Base-by-base conservation (phyloP, 2,797 vertebrate genomes). In the Anisognathus igniventris region DNA sequence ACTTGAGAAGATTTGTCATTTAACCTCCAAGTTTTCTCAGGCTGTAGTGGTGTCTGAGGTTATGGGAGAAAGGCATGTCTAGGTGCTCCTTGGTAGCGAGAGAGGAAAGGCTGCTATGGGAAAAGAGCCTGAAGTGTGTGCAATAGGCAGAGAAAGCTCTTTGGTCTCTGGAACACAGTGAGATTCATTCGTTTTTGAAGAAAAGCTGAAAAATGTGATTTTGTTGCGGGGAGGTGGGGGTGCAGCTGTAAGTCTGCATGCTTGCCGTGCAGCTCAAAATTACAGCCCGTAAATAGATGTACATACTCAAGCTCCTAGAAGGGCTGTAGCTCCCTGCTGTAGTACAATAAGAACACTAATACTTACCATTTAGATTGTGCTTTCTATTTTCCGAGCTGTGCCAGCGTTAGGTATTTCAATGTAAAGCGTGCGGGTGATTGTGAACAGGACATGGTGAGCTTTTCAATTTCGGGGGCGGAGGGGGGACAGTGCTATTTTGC, bases 371-470 rank as follows among this genome's bases (percentile, higher is more conserved):
- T 70, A 73, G 56, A 39, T 18, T 70, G 77, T 66, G 48, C 76
- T 85, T 92, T 80, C 64, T 86, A 54, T 95, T 96, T 92, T 60
- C 74, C 95, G 95, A 56, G 51, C 92, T 57, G 22, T 58, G 81
- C 37, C 31, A 56, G 44, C 3, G 0, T 62, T 90, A 35, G 57
- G 53, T 89, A 60, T 92, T 78, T 66, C 21, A 68, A 45, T 14
- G 50, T 68, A 80, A 88, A 94, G 76, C 7, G 2, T 47, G 81
- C 0, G 37, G 37, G 70, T 44, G 79, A 72, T 62, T 62, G 44
- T 51, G 70, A 90, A 30, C 18, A 66, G 54, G 58, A 47, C 22
- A 40, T 44, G 53, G 58, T 50, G 70, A 88, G 85, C 48, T 62
- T 88, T 80, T 74, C 5, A 9, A 1, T 76, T 76, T 60, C 0